phyloP scores from a whole-genome alignment of 2,113 vertebrate species.

The Arvicanthis niloticus region DNA sequence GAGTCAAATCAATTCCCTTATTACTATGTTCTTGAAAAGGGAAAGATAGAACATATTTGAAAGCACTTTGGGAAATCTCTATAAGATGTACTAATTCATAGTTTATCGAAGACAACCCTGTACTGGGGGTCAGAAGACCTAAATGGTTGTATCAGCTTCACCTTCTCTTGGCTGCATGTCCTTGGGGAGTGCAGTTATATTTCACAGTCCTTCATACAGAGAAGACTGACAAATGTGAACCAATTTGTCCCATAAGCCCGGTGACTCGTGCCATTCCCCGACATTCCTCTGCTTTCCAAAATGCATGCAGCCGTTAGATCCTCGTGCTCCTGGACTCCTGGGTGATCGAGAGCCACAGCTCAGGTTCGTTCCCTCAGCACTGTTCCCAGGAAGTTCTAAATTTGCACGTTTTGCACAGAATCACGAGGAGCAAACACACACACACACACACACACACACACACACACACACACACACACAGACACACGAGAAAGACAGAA shows the following conservation, averaged over 20 bases:
- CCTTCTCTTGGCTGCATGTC: background rate
- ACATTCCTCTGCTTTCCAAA: background rate
- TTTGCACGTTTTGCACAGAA: conserved; percentile 78
- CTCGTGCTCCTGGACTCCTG: background rate
- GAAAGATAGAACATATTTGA: conserved; percentile 55
- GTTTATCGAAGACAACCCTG: conserved; percentile 12
- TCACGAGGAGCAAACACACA: background rate
- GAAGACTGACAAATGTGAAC: background rate
- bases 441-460: background rate
- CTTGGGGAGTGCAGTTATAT: background rate
- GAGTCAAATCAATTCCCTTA: conserved; percentile 53
- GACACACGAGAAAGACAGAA: too few species aligned
- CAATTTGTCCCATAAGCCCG: background rate
- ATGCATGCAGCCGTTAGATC: background rate
- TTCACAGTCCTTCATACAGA: background rate
- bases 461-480: too few species aligned
- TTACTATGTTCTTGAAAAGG: background rate
- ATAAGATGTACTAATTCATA: conserved; percentile 25
- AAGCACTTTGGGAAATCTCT: conserved; percentile 53
- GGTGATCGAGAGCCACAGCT: conserved; percentile 16
- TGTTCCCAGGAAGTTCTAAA: conserved; percentile 75
- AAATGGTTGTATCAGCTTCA: background rate
- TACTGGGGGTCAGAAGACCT: background rate
- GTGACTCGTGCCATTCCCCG: background rate
- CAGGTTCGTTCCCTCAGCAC: conserved; percentile 68